These are phyloP conservation scores for Myripristis murdjan DNA, from an alignment of 2,797 vertebrate genomes.

Conservation along the genomic window DNA sequence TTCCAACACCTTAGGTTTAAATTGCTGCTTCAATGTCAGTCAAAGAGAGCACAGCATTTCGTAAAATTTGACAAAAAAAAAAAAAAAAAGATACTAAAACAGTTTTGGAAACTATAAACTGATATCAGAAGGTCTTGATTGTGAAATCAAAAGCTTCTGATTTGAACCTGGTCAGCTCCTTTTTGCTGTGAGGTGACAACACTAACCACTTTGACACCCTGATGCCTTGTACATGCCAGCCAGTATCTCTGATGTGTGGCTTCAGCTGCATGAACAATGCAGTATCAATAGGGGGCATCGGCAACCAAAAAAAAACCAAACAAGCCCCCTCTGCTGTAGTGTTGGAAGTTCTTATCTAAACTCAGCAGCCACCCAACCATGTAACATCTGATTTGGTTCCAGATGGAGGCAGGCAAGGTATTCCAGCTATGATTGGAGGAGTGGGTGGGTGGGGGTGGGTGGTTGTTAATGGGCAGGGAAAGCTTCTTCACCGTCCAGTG, in stretches of 20 bases:
- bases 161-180: too few relatives aligned
- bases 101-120: too few relatives aligned
- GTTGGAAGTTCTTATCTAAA: neutral
- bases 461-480: neutral
- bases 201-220: too few relatives aligned
- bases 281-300: conserved; percentile 13
- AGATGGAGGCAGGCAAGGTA: conserved; percentile 5
- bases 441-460: neutral
- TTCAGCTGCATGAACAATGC: neutral
- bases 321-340: neutral
- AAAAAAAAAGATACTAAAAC: too few relatives aligned
- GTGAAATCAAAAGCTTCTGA: too few relatives aligned
- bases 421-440: conserved; percentile 14
- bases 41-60: too few relatives aligned
- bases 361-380: neutral
- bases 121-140: too few relatives aligned
- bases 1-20: too few relatives aligned
- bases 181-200: too few relatives aligned
- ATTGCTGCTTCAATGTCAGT: too few relatives aligned
- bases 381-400: neutral
- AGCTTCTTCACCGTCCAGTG: conserved; percentile 26
- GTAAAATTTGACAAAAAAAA: too few relatives aligned
- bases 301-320: conserved; percentile 3
- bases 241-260: neutral
- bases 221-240: too few relatives aligned